A percentile compares a stretch with the other conserved stretches of the same genome.
phyloP scores from a whole-genome alignment of 2,113 vertebrate species.

The Myodes glareolus region DNA sequence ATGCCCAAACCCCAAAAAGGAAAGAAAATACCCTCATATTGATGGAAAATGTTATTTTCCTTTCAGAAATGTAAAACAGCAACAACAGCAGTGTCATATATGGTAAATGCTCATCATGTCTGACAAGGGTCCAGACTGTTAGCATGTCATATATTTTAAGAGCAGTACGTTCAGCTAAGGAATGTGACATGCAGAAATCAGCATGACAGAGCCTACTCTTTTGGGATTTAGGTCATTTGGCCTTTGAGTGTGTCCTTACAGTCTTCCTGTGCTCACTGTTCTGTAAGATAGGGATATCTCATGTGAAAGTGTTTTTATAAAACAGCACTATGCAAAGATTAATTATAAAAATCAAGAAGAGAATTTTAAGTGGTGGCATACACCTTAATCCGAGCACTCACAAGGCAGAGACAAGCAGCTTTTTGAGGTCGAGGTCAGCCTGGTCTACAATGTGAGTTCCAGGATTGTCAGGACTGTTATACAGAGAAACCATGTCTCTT shows the following conservation, averaged over 20 bases:
- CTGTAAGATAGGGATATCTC: background rate
- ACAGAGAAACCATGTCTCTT: background rate
- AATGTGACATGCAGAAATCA: slow-evolving; percentile 28
- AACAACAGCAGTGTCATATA: background rate
- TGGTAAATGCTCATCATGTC: slow-evolving; percentile 24
- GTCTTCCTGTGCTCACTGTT: slow-evolving; percentile 28
- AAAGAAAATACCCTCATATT: background rate
- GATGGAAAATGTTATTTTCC: slow-evolving; percentile 22
- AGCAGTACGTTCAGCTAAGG: slow-evolving; percentile 14
- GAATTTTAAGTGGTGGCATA: background rate
- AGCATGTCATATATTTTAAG: slow-evolving; percentile 27
- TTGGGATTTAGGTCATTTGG: background rate
- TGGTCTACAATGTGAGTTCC: background rate
- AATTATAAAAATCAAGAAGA: slow-evolving; percentile 44
- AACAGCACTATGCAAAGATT: slow-evolving; percentile 1
- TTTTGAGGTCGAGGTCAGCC: background rate
- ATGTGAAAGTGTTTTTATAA: slow-evolving; percentile 46
- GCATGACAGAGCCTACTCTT: background rate
- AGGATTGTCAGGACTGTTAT: background rate
- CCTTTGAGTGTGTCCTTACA: slow-evolving; percentile 27
- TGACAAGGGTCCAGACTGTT: slow-evolving; percentile 14
- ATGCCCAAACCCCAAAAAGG: background rate
- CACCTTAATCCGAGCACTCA: background rate
- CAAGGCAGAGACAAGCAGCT: background rate
- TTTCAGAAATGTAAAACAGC: slow-evolving; percentile 30